Percentiles rank a stretch among this genome's conserved stretches.
phyloP scores from a whole-genome alignment of 2,797 vertebrate genomes.

The Rousettus madagascariensis region DNA sequence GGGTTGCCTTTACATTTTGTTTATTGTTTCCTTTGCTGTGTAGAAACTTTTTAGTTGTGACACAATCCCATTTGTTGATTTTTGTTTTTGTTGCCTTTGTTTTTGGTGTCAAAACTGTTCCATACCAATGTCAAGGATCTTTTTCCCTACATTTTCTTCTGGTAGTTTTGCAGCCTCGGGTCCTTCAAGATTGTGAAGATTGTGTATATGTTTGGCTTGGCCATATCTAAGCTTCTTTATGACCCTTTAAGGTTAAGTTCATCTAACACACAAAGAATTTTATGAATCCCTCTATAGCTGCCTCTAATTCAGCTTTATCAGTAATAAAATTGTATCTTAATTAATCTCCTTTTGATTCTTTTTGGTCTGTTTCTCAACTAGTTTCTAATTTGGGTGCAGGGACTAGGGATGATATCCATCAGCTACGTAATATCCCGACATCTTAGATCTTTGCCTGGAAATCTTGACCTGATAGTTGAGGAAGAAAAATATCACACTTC shows the following conservation, averaged over 20 bases:
- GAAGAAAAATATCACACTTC: background rate
- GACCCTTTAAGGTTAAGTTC: background rate
- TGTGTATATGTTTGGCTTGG: background rate
- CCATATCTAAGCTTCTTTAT: background rate
- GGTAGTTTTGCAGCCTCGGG: background rate
- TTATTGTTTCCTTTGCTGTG: background rate
- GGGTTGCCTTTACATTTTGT: background rate
- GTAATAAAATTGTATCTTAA: background rate
- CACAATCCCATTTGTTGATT: background rate
- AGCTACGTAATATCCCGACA: background rate
- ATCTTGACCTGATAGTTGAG: constrained; percentile 10
- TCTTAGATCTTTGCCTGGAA: constrained; percentile 35
- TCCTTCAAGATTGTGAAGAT: background rate
- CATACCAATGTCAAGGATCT: background rate
- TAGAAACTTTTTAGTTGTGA: background rate
- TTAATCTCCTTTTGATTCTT: background rate
- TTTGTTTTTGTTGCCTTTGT: background rate
- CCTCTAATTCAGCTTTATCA: background rate
- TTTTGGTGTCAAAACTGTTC: background rate
- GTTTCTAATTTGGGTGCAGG: background rate
- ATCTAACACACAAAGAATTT: background rate
- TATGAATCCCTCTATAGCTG: background rate
- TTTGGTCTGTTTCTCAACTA: background rate
- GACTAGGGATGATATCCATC: background rate
- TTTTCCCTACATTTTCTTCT: background rate